phyloP scores from a whole-genome alignment of 2,113 vertebrate genomes.

The Leptodactylus fuscus region DNA sequence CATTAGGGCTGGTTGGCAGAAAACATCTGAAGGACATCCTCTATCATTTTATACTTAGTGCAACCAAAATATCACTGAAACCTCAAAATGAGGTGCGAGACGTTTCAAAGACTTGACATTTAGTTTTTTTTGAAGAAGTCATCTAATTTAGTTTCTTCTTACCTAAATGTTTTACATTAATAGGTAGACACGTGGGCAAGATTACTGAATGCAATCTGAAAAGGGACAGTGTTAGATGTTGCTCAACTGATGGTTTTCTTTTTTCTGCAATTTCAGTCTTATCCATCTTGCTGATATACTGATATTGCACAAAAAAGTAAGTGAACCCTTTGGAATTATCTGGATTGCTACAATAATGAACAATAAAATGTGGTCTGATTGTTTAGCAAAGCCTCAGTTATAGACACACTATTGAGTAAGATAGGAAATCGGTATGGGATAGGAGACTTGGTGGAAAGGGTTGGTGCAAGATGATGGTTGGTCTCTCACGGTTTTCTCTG shows the following conservation, averaged over 20 bases:
- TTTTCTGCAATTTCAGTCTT: no score
- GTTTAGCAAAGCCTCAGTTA: no score
- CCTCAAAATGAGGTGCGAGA: not conserved
- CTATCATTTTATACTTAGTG: conserved; percentile 1
- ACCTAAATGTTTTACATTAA: not conserved
- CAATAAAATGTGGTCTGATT: no score
- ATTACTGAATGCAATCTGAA: not conserved
- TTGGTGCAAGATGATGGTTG: no score
- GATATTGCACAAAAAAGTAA: no score
- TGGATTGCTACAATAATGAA: no score
- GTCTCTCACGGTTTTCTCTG: no score
- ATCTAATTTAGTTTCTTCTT: not conserved
- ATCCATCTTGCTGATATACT: no score
- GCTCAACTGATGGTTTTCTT: not conserved
- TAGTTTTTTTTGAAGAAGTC: not conserved
- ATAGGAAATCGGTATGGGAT: no score
- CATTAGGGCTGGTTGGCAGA: not conserved
- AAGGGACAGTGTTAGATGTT: not conserved
- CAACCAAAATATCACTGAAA: not conserved
- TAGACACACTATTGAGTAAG: no score
- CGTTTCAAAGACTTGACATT: conserved; percentile 6
- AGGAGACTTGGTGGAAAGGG: no score
- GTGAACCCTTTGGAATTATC: no score
- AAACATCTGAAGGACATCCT: not conserved
- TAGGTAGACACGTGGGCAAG: not conserved